A percentile compares a stretch with the other conserved stretches of the same genome.
Evolutionary conservation across 2,797 vertebrate genomes (phyloP).

Genomic region (Chiroxiphia lanceolata): DNA sequence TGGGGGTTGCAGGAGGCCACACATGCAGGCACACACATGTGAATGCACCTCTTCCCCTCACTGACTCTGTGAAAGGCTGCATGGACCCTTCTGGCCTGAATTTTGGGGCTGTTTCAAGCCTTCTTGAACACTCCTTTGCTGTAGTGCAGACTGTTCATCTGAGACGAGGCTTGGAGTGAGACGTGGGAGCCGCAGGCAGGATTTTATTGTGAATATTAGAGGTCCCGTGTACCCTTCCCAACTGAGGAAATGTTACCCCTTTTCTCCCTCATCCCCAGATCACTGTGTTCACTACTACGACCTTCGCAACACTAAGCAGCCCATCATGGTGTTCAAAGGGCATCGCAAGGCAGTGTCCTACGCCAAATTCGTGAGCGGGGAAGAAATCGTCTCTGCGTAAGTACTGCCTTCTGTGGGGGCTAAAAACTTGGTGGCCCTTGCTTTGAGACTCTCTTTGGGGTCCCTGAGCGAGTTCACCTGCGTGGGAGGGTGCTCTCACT

Average conservation of each 20-base stretch:
- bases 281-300: conserved; percentile 99
- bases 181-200: not conserved
- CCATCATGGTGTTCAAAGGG: conserved; percentile 99
- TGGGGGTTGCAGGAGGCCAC: not conserved
- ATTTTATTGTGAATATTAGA: not conserved
- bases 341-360: conserved; percentile 98
- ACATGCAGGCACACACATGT: accelerated
- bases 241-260: not conserved
- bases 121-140: not conserved
- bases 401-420: conserved; percentile 64
- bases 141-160: not conserved
- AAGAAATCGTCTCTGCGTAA: conserved; percentile 99
- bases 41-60: not conserved
- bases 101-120: not conserved
- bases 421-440: not conserved
- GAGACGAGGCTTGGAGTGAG: not conserved
- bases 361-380: conserved; percentile 97
- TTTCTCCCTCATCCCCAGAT: conserved; percentile 77
- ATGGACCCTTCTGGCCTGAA: not conserved
- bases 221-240: not conserved
- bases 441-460: not conserved
- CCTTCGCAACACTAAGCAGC: conserved; percentile 98
- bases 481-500: not conserved
- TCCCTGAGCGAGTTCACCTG: not conserved
- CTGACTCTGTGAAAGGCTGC: not conserved